phyloP scores from a whole-genome alignment of 2,888 invertebrate species.

The Kryphioiulus occultus region DNA sequence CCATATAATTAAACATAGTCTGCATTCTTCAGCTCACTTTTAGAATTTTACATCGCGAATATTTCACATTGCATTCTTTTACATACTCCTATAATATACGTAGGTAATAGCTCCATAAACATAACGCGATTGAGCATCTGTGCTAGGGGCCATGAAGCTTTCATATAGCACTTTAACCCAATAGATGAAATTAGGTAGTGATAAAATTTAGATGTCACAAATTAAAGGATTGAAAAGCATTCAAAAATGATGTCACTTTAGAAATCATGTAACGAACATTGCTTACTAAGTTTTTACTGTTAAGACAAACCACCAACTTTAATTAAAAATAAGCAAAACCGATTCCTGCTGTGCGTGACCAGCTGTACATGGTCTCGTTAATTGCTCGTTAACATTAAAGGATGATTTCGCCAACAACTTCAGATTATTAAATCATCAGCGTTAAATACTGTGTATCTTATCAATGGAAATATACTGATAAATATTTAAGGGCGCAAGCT shows the following conservation, averaged over 20 bases:
- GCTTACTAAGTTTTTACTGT: background rate
- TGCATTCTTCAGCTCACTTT: background rate
- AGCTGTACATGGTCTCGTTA: background rate
- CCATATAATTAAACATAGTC: background rate
- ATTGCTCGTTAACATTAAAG: background rate
- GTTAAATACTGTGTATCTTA: background rate
- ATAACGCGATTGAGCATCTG: background rate
- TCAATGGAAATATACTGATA: background rate
- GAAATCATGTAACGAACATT: background rate
- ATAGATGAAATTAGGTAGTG: background rate
- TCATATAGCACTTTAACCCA: background rate
- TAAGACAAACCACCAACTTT: background rate
- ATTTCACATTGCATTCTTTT: background rate
- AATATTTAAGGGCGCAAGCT: background rate
- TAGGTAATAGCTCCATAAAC: too few relatives aligned
- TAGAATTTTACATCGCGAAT: background rate
- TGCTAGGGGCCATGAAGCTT: background rate
- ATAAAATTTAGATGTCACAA: background rate
- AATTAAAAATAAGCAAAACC: background rate
- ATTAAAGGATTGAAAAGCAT: too few relatives aligned
- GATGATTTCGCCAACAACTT: background rate
- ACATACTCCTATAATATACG: too few relatives aligned
- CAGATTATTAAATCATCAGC: background rate
- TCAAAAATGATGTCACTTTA: too few relatives aligned
- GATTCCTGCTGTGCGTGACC: background rate